phyloP scores from a whole-genome alignment of 2,113 vertebrate genomes.

The Anas platyrhynchos region DNA sequence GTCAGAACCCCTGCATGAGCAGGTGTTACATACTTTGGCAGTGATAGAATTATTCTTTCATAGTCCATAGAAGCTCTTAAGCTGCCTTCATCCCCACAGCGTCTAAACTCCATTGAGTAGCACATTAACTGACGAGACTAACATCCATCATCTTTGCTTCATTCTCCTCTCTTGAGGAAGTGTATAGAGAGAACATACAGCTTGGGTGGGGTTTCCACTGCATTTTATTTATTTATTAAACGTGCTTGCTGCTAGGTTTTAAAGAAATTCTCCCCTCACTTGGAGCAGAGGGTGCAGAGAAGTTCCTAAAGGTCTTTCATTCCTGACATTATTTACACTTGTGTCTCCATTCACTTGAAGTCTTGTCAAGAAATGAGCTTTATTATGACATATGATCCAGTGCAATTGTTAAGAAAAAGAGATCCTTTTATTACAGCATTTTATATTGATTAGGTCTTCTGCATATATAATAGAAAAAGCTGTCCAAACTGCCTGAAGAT shows the following conservation, averaged over 20 bases:
- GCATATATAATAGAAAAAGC: background rate
- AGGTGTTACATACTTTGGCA: conserved; percentile 13
- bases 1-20: background rate
- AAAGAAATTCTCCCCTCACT: background rate
- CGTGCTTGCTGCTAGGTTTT: background rate
- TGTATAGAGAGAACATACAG: background rate
- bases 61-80: conserved; percentile 36
- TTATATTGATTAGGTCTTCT: background rate
- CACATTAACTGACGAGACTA: conserved; percentile 32
- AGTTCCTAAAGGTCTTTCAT: background rate
- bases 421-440: background rate
- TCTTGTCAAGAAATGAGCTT: background rate
- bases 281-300: background rate
- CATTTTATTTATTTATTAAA: background rate
- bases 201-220: background rate
- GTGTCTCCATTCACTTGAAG: background rate
- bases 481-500: background rate
- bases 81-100: conserved; percentile 19
- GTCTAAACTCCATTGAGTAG: conserved; percentile 31
- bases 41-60: conserved; percentile 47
- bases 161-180: background rate
- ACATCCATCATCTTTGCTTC: conserved; percentile 41
- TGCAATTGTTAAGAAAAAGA: background rate
- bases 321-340: background rate
- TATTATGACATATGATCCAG: background rate